Evolutionary conservation across 1,140 invertebrate species (phyloP).

Genomic region (Aradophagus sp.): DNA sequence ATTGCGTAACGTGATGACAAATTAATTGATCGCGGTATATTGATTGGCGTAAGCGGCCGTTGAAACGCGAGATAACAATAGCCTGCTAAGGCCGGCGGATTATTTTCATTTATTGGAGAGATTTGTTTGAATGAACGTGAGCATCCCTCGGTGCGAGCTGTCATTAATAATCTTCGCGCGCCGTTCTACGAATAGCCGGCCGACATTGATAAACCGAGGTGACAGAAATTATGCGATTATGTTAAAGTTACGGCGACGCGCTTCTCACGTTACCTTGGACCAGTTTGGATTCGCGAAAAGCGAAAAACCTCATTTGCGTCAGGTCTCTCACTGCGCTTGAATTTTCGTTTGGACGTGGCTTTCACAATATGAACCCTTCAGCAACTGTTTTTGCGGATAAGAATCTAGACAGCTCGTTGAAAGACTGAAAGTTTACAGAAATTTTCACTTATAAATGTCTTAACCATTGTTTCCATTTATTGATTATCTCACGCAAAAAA

Average conservation of each 20-base stretch:
- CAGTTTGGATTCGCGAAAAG: slow-evolving; percentile 22
- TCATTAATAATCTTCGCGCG: slow-evolving; percentile 46
- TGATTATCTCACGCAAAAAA: no score
- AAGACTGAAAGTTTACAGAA: no score
- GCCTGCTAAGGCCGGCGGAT: slow-evolving; percentile 22
- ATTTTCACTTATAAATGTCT: no score
- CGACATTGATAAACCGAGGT: slow-evolving; percentile 55
- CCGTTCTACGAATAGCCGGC: slow-evolving; percentile 44
- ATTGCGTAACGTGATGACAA: slow-evolving; percentile 5
- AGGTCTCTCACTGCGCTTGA: no score
- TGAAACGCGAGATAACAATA: slow-evolving; percentile 40
- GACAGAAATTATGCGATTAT: slow-evolving; percentile 51
- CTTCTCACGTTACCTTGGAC: slow-evolving; percentile 45
- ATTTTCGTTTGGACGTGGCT: no score
- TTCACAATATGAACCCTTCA: no score
- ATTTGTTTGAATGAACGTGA: slow-evolving; percentile 46
- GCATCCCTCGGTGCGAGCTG: slow-evolving; percentile 38
- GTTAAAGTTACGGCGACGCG: slow-evolving; percentile 34
- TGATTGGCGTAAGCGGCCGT: slow-evolving; percentile 18
- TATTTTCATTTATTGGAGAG: slow-evolving; percentile 53
- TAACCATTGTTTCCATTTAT: no score
- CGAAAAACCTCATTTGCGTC: no score
- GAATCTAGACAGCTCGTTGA: no score
- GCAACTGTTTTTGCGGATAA: no score
- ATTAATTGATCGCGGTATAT: slow-evolving; percentile 21